phyloP scores from a whole-genome alignment of 2,888 invertebrate species.

The Drosophila pegasa region DNA sequence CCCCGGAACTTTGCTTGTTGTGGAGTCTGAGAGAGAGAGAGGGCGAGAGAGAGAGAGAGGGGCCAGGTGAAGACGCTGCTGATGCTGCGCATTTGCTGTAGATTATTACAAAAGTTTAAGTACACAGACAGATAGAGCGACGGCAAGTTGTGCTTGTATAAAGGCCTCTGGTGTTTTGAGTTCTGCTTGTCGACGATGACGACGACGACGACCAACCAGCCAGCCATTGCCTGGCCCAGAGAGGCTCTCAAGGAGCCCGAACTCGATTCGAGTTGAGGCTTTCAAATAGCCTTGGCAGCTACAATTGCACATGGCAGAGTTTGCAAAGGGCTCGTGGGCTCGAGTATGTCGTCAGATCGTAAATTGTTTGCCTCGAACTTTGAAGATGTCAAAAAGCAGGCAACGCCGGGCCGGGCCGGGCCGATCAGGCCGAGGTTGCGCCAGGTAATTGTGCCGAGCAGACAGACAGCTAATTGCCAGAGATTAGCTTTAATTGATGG shows the following conservation, averaged over 20 bases:
- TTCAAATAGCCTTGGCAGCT: conserved; percentile 68
- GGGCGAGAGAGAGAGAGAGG: too few relatives aligned
- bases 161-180: conserved; percentile 68
- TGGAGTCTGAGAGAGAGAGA: conserved; percentile 23
- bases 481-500: conserved; percentile 14
- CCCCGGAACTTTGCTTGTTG: conserved; percentile 61
- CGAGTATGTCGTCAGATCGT: conserved; percentile 49
- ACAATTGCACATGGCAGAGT: conserved; percentile 59
- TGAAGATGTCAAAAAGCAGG: conserved; percentile 12
- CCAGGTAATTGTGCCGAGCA: neutral
- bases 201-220: conserved; percentile 10
- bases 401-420: too few relatives aligned
- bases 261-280: conserved; percentile 48
- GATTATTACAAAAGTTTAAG: conserved; percentile 79
- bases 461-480: conserved; percentile 10
- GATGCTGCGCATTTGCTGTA: conserved; percentile 76
- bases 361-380: conserved; percentile 49
- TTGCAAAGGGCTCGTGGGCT: conserved; percentile 37
- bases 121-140: conserved; percentile 57
- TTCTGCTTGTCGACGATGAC: conserved; percentile 54
- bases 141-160: conserved; percentile 32
- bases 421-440: neutral
- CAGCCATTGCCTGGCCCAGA: conserved; percentile 25
- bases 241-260: conserved; percentile 43
- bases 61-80: conserved; percentile 58